Conservation (phyloP, 2,888 invertebrate genomes). For the Chloroclysta siterata region DNA sequence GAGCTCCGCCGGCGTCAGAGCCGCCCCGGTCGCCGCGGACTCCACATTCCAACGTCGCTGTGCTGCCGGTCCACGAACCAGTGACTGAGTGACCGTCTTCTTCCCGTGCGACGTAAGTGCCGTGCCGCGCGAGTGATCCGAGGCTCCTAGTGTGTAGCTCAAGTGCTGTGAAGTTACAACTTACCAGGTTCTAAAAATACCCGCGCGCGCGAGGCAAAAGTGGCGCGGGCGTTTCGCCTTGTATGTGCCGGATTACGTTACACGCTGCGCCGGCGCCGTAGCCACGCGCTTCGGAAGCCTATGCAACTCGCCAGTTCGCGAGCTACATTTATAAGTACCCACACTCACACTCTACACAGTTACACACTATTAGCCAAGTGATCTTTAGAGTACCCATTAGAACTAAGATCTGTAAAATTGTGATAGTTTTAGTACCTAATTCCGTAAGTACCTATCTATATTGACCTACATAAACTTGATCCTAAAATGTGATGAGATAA, state of each 20-base stretch:
- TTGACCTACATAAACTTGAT: background rate
- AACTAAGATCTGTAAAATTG: background rate
- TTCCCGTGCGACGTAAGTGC: constrained; percentile 84
- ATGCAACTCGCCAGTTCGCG: constrained; percentile 12
- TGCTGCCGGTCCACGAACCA: constrained; percentile 77
- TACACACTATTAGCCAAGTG: constrained; percentile 51
- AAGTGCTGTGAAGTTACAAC: constrained; percentile 47
- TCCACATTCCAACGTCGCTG: constrained; percentile 88
- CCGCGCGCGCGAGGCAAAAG: constrained; percentile 59
- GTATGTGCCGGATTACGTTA: constrained; percentile 77
- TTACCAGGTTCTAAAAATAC: constrained; percentile 65
- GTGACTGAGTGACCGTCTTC: constrained; percentile 82
- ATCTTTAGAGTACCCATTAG: constrained; percentile 17
- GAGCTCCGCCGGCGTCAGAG: constrained; percentile 77
- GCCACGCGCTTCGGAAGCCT: constrained; percentile 35
- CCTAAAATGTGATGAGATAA: background rate
- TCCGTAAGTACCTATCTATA: constrained; percentile 17
- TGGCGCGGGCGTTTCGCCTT: constrained; percentile 62
- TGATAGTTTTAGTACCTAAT: constrained; percentile 1
- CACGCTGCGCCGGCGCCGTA: constrained; percentile 45
- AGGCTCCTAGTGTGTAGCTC: constrained; percentile 62
- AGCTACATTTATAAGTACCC: constrained; percentile 39
- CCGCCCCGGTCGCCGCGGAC: constrained; percentile 89
- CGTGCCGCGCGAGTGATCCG: constrained; percentile 63
- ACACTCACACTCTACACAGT: constrained; percentile 49